Base-by-base conservation (phyloP, 2,113 vertebrate species). In the Synchiropus splendidus region DNA sequence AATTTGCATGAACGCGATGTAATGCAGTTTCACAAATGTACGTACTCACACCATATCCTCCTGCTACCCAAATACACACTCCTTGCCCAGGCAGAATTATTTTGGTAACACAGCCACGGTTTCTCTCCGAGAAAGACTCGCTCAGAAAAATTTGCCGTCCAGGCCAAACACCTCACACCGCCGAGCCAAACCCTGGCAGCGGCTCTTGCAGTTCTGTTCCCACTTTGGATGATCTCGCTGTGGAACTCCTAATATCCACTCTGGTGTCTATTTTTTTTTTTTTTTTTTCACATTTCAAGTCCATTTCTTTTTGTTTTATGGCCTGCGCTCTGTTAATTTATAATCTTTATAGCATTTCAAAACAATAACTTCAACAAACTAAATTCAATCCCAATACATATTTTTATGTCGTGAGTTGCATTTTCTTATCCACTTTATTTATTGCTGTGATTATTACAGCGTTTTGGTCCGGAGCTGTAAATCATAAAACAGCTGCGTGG, bases 141-240 rank as follows among this genome's bases (percentile, higher is more conserved):
- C 45, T 53, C 38, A 52, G 36, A 57, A 36, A 54, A 35, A 64
- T 44, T 42, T 52, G 58, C n/a, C 1, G 38, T 41, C 35, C 61
- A 44, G 78, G 72, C 72, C 76, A 75, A 66, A 61, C 69, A 66
- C 65, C 64, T 75, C 64, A 39, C 12, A 5, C 51, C 16, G 54
- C 53, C 12, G 41, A 67, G 71, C 71, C 58, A 73, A 70, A 77
- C 50, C 57, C 49, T 75, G 73, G 77, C 77, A 70, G 73, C 52
- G 37, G 46, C 51, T 68, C 55, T 49, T n/a, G 54, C 62, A 59
- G 42, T 51, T 64, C 57, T 58, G 47, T n/a, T n/a, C n/a, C n/a
- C n/a, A n/a, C n/a, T n/a, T n/a, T n/a, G n/a, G n/a, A n/a, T n/a
- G n/a, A n/a, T n/a, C n/a, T n/a, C n/a, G n/a, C n/a, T n/a, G n/a